A percentile compares a stretch with the other conserved stretches of the same genome.
phyloP scores from a whole-genome alignment of 2,888 invertebrate species.

The Hydrotaea diabolus region DNA sequence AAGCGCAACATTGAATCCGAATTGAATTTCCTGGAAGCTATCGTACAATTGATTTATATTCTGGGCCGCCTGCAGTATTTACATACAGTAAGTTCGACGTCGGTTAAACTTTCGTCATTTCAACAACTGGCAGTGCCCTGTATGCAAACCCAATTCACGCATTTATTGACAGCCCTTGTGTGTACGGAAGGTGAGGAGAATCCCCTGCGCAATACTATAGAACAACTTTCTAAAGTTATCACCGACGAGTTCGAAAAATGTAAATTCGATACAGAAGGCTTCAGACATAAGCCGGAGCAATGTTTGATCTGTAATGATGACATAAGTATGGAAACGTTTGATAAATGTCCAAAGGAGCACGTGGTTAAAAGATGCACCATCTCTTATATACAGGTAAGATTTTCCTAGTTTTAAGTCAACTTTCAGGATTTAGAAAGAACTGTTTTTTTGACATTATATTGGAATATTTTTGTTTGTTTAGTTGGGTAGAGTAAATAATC shows the following conservation, averaged over 20 bases:
- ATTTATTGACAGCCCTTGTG: constrained; percentile 49
- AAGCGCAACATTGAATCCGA: constrained; percentile 46
- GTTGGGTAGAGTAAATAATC: too few relatives aligned
- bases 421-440: not conserved
- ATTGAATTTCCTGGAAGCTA: constrained; percentile 66
- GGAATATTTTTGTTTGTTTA: not conserved
- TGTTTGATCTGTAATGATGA: constrained; percentile 70
- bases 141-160: constrained; percentile 65
- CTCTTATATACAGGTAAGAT: constrained; percentile 74
- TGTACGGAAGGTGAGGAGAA: constrained; percentile 58
- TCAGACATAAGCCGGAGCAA: constrained; percentile 57
- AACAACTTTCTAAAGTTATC: constrained; percentile 45
- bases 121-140: constrained; percentile 71
- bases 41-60: constrained; percentile 71
- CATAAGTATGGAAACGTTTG: constrained; percentile 59
- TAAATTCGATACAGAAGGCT: constrained; percentile 33
- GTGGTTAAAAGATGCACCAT: constrained; percentile 73
- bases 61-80: constrained; percentile 71
- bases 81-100: not conserved
- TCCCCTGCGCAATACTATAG: constrained; percentile 50
- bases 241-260: constrained; percentile 32
- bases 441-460: too few relatives aligned
- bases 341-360: constrained; percentile 70
- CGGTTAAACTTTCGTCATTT: constrained; percentile 68
- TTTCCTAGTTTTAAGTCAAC: not conserved